Evolutionary conservation across 2,888 invertebrate species (phyloP).

Genomic region (Elysia crispata): DNA sequence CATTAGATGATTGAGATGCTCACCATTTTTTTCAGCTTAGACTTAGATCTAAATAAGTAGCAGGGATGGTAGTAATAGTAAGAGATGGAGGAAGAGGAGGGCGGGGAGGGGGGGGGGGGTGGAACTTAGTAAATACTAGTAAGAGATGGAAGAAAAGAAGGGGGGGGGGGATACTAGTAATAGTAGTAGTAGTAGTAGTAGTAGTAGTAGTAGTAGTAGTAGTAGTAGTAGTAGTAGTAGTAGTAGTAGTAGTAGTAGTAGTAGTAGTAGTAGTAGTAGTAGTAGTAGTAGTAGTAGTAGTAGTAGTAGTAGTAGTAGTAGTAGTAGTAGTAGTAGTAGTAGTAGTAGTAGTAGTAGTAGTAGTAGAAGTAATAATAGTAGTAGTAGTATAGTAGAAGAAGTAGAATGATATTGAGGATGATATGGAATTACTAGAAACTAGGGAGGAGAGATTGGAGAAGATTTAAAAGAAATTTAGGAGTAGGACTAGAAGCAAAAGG

Average conservation of each 20-base stretch:
- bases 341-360: background rate
- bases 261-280: background rate
- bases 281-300: background rate
- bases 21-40: background rate
- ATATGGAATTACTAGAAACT: background rate
- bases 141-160: background rate
- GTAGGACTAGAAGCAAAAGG: too few relatives aligned
- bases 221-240: background rate
- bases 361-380: too few relatives aligned
- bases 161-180: too few relatives aligned
- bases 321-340: background rate
- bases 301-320: background rate
- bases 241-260: background rate
- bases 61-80: background rate
- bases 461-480: too few relatives aligned
- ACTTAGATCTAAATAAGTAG: background rate
- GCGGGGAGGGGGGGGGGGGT: constrained; percentile 5
- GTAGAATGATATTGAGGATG: constrained; percentile 2
- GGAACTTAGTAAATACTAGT: too few relatives aligned
- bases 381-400: too few relatives aligned
- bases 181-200: background rate
- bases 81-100: constrained; percentile 10
- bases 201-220: background rate
- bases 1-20: too few relatives aligned
- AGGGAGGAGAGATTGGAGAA: background rate